A percentile compares a stretch with the other conserved stretches of the same genome.
Evolutionary conservation across 2,888 invertebrate genomes (phyloP).

Genomic region (Lamellibrachia satsuma): DNA sequence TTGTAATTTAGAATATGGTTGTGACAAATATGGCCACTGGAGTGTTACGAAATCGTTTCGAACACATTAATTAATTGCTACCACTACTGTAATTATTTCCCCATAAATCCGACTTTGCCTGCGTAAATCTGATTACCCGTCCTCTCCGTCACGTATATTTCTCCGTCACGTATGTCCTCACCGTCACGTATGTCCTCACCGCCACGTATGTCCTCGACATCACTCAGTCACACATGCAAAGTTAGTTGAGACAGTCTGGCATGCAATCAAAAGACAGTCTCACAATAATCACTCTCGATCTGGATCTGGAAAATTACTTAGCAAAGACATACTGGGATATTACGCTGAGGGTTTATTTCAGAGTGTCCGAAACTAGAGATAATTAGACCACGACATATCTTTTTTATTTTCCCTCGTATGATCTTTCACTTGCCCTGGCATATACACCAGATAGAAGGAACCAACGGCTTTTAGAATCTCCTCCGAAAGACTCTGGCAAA

Average conservation of each 20-base stretch:
- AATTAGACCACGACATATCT: too few relatives aligned
- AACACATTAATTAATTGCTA: not conserved
- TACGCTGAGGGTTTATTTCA: too few relatives aligned
- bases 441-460: too few relatives aligned
- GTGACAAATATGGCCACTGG: not conserved
- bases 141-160: slow-evolving; percentile 25
- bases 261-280: not conserved
- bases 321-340: too few relatives aligned
- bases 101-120: not conserved
- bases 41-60: not conserved
- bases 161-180: slow-evolving; percentile 18
- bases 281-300: too few relatives aligned
- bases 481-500: too few relatives aligned
- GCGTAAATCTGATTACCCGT: not conserved
- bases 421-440: too few relatives aligned
- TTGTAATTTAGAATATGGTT: not conserved
- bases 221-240: not conserved
- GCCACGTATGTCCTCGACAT: slow-evolving; percentile 13
- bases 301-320: too few relatives aligned
- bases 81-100: not conserved
- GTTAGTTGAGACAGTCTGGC: slow-evolving; percentile 23
- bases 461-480: too few relatives aligned
- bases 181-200: slow-evolving; percentile 42
- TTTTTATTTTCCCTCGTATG: too few relatives aligned
- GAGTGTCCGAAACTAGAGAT: too few relatives aligned